phyloP scores from a whole-genome alignment of 2,797 vertebrate species.

The Hafferia zeledoni region DNA sequence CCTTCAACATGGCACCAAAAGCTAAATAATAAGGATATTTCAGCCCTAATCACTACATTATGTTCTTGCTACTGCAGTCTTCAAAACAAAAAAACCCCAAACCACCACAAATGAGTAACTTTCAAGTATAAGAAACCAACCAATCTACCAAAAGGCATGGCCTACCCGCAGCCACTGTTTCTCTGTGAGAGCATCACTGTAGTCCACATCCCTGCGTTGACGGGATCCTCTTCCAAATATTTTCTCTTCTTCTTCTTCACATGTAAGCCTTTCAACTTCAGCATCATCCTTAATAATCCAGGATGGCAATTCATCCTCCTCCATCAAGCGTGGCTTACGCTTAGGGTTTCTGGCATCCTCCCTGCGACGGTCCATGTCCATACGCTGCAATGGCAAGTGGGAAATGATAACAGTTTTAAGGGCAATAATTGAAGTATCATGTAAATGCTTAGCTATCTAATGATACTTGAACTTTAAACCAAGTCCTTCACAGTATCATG shows the following conservation, averaged over 20 bases:
- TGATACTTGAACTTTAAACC: background rate
- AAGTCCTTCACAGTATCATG: background rate
- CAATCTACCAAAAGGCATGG: background rate
- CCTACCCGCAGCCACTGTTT: conserved; percentile 97
- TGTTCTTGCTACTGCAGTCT: background rate
- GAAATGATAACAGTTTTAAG: background rate
- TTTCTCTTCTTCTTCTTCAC: conserved; percentile 97
- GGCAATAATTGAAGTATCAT: background rate
- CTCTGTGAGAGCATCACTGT: conserved; percentile 94
- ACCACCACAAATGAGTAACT: background rate
- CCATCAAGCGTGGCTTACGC: conserved; percentile 94
- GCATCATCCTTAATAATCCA: conserved; percentile 99
- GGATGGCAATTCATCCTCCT: conserved; percentile 94
- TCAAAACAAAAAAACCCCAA: background rate
- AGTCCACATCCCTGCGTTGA: conserved; percentile 94
- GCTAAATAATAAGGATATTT: background rate
- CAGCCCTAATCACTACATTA: background rate
- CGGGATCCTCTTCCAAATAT: conserved; percentile 95
- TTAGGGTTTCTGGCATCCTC: conserved; percentile 96
- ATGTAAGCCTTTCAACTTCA: conserved; percentile 94
- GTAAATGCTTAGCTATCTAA: background rate
- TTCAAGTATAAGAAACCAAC: background rate
- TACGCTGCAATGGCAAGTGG: conserved; percentile 79
- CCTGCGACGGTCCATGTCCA: conserved; percentile 95
- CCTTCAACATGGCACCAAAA: background rate